Conservation (phyloP, 1,140 invertebrate genomes). For the Leptinotarsa lineolata region DNA sequence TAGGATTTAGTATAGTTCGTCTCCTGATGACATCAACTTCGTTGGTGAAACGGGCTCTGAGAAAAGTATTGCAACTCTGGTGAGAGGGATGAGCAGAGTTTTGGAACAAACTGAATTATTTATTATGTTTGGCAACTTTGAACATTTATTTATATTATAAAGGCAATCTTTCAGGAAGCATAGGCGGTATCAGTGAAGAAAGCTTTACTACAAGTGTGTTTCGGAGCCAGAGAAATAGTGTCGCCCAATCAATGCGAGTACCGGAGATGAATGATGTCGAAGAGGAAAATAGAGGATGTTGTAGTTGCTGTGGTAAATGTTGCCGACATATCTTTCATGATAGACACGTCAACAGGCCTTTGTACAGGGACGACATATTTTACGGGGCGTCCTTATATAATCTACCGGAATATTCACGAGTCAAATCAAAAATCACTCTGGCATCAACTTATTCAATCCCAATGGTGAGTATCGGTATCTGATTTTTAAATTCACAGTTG, state of each 20-base stretch:
- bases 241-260: background rate
- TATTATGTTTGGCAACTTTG: too few species aligned
- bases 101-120: too few species aligned
- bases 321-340: constrained; percentile 12
- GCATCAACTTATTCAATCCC: too few species aligned
- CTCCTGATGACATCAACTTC: too few species aligned
- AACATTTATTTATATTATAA: too few species aligned
- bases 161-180: too few species aligned
- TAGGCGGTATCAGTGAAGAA: background rate
- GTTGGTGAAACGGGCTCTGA: too few species aligned
- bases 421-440: background rate
- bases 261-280: background rate
- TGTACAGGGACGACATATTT: constrained; percentile 88
- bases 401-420: constrained; percentile 71
- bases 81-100: too few species aligned
- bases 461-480: too few species aligned
- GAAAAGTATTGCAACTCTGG: too few species aligned
- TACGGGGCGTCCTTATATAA: constrained; percentile 79
- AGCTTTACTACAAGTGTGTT: background rate
- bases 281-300: background rate
- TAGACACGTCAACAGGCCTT: constrained; percentile 61
- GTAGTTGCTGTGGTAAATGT: constrained; percentile 19
- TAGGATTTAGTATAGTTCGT: too few species aligned
- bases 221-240: background rate
- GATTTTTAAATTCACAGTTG: too few species aligned